These are phyloP conservation scores for Melieria picta DNA, from an alignment of 2,888 invertebrate species.

Conservation along the genomic window DNA sequence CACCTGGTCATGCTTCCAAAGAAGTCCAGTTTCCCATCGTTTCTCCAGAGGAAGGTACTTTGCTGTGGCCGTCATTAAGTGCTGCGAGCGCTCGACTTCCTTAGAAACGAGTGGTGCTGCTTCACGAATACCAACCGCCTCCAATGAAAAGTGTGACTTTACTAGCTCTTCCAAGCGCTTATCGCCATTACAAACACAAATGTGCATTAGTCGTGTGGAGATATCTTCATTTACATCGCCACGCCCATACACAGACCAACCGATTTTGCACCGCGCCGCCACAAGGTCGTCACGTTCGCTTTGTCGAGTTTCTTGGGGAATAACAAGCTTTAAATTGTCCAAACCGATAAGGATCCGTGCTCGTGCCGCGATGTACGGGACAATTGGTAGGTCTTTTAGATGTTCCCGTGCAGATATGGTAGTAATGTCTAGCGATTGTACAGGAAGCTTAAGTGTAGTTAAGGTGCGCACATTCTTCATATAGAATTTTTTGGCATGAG, in stretches of 20 bases:
- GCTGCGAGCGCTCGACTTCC: slow-evolving; percentile 33
- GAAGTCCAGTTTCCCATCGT: slow-evolving; percentile 34
- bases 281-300: slow-evolving; percentile 27
- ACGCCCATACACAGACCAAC: slow-evolving; percentile 37
- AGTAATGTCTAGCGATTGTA: slow-evolving; percentile 18
- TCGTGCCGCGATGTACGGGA: slow-evolving; percentile 23
- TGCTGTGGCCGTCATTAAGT: slow-evolving; percentile 32
- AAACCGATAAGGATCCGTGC: slow-evolving; percentile 31
- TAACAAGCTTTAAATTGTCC: slow-evolving; percentile 24
- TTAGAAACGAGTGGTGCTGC: slow-evolving; percentile 28
- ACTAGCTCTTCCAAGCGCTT: slow-evolving; percentile 34
- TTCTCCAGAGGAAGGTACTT: slow-evolving; percentile 30
- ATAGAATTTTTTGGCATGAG: slow-evolving; percentile 16
- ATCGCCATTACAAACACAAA: slow-evolving; percentile 30
- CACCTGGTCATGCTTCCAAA: slow-evolving; percentile 30
- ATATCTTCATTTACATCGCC: slow-evolving; percentile 3
- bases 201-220: slow-evolving; percentile 29
- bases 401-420: slow-evolving; percentile 23
- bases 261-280: slow-evolving; percentile 32
- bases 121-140: slow-evolving; percentile 31
- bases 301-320: slow-evolving; percentile 17
- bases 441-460: slow-evolving; percentile 27
- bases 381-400: slow-evolving; percentile 20
- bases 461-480: slow-evolving; percentile 34
- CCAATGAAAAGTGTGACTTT: slow-evolving; percentile 35